phyloP scores from a whole-genome alignment of 2,888 invertebrate species.

The Epirrita christyi region DNA sequence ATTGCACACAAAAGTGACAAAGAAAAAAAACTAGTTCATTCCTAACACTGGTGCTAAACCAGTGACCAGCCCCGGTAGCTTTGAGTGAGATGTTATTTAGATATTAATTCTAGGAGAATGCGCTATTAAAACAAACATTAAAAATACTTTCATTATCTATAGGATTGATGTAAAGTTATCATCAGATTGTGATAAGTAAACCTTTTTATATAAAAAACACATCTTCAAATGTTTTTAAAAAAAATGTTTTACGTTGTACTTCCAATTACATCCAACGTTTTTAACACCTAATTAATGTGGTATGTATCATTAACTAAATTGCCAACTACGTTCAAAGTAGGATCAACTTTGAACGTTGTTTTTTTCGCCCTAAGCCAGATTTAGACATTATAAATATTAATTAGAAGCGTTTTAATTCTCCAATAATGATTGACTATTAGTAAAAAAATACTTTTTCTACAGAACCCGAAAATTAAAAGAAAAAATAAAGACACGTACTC shows the following conservation, averaged over 20 bases:
- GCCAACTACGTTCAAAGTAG: background rate
- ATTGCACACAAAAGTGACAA: too few relatives aligned
- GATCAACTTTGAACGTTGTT: too few relatives aligned
- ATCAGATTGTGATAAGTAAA: background rate
- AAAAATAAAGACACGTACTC: conserved; percentile 47
- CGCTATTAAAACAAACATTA: too few relatives aligned
- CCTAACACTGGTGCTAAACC: too few relatives aligned
- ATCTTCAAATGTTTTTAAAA: background rate
- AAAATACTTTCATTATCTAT: too few relatives aligned
- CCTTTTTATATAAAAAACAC: too few relatives aligned
- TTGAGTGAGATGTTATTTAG: too few relatives aligned
- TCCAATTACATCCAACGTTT: background rate
- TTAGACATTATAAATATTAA: conserved; percentile 15
- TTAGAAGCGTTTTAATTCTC: conserved; percentile 10
- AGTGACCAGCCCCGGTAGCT: too few relatives aligned
- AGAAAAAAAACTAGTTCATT: too few relatives aligned
- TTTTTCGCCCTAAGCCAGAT: background rate
- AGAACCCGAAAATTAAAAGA: conserved; percentile 45
- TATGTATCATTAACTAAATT: background rate
- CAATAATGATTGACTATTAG: conserved; percentile 29
- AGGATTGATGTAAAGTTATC: too few relatives aligned
- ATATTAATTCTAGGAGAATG: too few relatives aligned
- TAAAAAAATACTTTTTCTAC: conserved; percentile 45
- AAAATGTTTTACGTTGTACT: too few relatives aligned
- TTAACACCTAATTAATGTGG: background rate